These are phyloP conservation scores for Pseudopipra pipra DNA, from an alignment of 2,113 vertebrate genomes.

Conservation along the genomic window DNA sequence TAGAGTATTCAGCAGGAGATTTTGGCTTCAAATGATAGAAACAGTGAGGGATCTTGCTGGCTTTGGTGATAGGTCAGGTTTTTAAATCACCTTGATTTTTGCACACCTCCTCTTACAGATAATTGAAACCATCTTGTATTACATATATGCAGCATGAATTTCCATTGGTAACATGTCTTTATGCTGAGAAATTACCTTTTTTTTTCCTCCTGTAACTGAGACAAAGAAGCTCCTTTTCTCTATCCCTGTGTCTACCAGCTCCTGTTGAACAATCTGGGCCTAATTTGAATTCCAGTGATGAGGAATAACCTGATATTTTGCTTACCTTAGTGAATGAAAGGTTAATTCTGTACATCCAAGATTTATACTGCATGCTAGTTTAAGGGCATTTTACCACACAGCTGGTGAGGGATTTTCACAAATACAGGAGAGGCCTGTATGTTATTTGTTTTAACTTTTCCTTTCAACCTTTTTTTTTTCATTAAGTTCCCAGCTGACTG, in stretches of 20 bases:
- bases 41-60: not conserved
- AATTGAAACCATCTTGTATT: slow-evolving; percentile 15
- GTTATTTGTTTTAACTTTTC: slow-evolving; percentile 44
- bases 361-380: not conserved
- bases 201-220: not conserved
- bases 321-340: slow-evolving; percentile 19
- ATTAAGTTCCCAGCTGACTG: slow-evolving; percentile 50
- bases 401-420: slow-evolving; percentile 30
- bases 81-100: slow-evolving; percentile 36
- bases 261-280: not conserved
- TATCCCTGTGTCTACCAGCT: not conserved
- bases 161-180: not conserved
- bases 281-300: slow-evolving; percentile 13
- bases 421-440: slow-evolving; percentile 47
- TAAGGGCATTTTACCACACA: slow-evolving; percentile 32
- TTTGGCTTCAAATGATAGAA: slow-evolving; percentile 38
- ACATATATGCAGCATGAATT: not conserved
- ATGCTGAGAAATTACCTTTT: not conserved
- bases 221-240: slow-evolving; percentile 12
- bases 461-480: slow-evolving; percentile 26
- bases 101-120: not conserved
- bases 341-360: slow-evolving; percentile 5
- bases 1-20: slow-evolving; percentile 15
- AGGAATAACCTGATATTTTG: slow-evolving; percentile 31
- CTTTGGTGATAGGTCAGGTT: slow-evolving; percentile 5